phyloP scores from a whole-genome alignment of 2,113 vertebrate genomes.

The Poecilia latipinna region DNA sequence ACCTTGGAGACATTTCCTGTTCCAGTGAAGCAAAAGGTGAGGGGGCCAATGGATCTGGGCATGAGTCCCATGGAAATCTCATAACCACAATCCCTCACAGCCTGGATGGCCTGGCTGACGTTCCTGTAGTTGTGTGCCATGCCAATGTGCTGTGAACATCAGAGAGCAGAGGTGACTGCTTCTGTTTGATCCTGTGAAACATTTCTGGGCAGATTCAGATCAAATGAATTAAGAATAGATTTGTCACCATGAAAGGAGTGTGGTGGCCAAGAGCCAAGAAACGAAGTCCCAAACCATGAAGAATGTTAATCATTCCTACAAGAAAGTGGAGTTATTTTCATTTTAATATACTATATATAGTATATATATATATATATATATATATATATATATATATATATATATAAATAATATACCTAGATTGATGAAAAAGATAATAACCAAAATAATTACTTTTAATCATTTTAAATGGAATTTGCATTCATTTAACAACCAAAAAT shows the following conservation, averaged over 20 bases:
- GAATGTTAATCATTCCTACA: constrained; percentile 97
- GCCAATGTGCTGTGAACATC: constrained; percentile 88
- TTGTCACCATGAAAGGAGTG: constrained; percentile 95
- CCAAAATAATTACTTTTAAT: no score
- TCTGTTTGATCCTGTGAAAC: no score
- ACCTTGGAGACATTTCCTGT: constrained; percentile 99
- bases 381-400: no score
- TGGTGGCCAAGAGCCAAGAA: constrained; percentile 95
- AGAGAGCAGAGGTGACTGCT: not conserved
- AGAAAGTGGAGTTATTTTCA: not conserved
- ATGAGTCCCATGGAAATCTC: constrained; percentile 97
- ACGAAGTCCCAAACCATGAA: constrained; percentile 93
- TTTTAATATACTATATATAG: not conserved
- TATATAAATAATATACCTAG: not conserved
- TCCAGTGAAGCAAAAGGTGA: constrained; percentile 97
- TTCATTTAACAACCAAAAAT: not conserved
- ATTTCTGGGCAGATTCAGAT: not conserved
- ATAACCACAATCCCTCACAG: constrained; percentile 96
- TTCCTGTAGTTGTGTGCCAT: constrained; percentile 99
- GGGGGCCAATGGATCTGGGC: constrained; percentile 94
- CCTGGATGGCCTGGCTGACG: constrained; percentile 95
- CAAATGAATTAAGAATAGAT: no score
- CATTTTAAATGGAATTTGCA: not conserved
- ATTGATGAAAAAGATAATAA: not conserved
- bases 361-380: no score